Percentiles rank a stretch among this genome's conserved stretches.
Evolutionary conservation across 2,888 invertebrate species (phyloP).

Genomic region (Sinohyriopsis cumingii): DNA sequence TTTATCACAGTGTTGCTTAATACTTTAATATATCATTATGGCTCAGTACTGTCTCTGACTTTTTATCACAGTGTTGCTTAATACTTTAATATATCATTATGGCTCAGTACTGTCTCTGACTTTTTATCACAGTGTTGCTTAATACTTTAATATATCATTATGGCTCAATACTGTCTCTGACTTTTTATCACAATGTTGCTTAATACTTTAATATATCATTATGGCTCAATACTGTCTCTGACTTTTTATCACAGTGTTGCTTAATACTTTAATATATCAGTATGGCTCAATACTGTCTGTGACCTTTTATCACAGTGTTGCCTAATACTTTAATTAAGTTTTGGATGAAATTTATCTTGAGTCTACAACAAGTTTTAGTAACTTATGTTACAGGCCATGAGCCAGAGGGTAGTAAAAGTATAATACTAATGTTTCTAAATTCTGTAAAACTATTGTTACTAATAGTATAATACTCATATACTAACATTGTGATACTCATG

Average conservation of each 20-base stretch:
- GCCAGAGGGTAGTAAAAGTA: too few relatives aligned
- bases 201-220: constrained; percentile 75
- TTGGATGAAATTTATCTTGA: background rate
- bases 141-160: constrained; percentile 75
- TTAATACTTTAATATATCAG: constrained; percentile 75
- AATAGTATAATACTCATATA: too few relatives aligned
- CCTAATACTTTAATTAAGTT: background rate
- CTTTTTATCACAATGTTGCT: background rate
- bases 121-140: background rate
- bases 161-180: too few relatives aligned
- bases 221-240: background rate
- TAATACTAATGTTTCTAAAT: too few relatives aligned
- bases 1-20: background rate
- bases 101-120: too few relatives aligned
- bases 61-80: background rate
- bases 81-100: constrained; percentile 75
- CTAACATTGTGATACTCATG: too few relatives aligned
- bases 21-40: constrained; percentile 68
- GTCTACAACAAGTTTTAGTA: background rate
- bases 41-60: too few relatives aligned
- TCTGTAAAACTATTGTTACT: too few relatives aligned
- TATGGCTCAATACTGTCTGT: background rate
- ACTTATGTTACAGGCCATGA: background rate
- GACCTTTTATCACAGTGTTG: background rate
- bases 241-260: background rate